A percentile compares a stretch with the other conserved stretches of the same genome.
phyloP scores from a whole-genome alignment of 2,113 vertebrate genomes.

The Sander vitreus region DNA sequence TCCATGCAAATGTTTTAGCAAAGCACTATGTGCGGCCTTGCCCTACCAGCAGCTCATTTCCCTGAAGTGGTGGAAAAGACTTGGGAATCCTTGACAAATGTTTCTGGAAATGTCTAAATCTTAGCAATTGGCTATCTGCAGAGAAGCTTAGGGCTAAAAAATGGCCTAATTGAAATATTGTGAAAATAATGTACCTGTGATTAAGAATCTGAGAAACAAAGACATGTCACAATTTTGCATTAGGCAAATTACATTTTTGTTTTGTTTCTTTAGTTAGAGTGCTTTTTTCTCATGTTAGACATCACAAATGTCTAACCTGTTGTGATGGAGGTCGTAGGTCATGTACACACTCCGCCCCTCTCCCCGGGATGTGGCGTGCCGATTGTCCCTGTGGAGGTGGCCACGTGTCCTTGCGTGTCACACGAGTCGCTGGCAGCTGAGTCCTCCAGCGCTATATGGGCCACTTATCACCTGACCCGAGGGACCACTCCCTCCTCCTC shows the following conservation, averaged over 20 bases:
- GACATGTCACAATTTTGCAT: neutral
- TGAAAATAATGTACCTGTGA: neutral
- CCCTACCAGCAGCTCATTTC: slow-evolving; percentile 77
- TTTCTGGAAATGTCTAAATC: slow-evolving; percentile 46
- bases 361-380: slow-evolving; percentile 49
- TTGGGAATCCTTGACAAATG: slow-evolving; percentile 54
- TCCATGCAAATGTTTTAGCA: slow-evolving; percentile 77
- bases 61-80: slow-evolving; percentile 53
- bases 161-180: slow-evolving; percentile 1
- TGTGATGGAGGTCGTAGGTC: slow-evolving; percentile 50
- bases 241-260: neutral
- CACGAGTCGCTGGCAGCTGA: slow-evolving; percentile 73
- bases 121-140: slow-evolving; percentile 26
- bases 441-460: slow-evolving; percentile 67
- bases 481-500: slow-evolving; percentile 75
- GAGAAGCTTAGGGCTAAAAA: neutral
- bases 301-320: slow-evolving; percentile 34
- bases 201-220: slow-evolving; percentile 15
- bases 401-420: slow-evolving; percentile 79
- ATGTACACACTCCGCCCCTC: slow-evolving; percentile 25
- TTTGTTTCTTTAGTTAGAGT: neutral
- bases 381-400: slow-evolving; percentile 67
- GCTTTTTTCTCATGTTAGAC: neutral
- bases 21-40: slow-evolving; percentile 73
- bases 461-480: slow-evolving; percentile 82